phyloP scores from a whole-genome alignment of 2,113 vertebrate genomes.

The Ammospiza nelsoni region DNA sequence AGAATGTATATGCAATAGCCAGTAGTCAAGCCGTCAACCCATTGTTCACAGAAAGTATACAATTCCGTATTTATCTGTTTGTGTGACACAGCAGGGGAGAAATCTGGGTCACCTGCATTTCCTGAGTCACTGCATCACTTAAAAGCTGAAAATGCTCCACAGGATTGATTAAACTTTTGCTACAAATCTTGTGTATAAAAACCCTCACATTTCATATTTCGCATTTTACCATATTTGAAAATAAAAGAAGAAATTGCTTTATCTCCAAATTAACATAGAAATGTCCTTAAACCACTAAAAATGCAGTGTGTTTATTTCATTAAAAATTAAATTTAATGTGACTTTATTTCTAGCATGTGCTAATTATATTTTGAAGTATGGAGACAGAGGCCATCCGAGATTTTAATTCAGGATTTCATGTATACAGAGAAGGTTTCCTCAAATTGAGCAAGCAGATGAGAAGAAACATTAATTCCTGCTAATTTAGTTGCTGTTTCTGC shows the following conservation, averaged over 20 bases:
- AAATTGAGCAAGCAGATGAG: neutral
- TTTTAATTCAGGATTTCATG: neutral
- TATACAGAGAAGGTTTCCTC: neutral
- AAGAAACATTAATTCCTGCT: neutral
- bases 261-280: neutral
- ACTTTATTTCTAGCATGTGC: neutral
- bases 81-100: neutral
- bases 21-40: neutral
- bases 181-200: neutral
- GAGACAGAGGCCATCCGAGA: neutral
- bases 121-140: neutral
- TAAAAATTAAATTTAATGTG: constrained; percentile 7
- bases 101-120: constrained; percentile 34
- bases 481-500: constrained; percentile 24
- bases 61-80: neutral
- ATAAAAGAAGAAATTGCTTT: neutral
- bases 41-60: neutral
- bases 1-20: neutral
- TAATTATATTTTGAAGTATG: constrained; percentile 18
- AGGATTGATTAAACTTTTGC: neutral
- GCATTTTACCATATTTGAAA: neutral
- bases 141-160: neutral
- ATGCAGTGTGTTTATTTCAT: neutral
- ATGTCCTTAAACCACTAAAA: neutral
- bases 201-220: neutral